Percentiles rank a stretch among this genome's conserved stretches.
Conservation (phyloP, 1,140 invertebrate species). For the Chymomyza costata region DNA sequence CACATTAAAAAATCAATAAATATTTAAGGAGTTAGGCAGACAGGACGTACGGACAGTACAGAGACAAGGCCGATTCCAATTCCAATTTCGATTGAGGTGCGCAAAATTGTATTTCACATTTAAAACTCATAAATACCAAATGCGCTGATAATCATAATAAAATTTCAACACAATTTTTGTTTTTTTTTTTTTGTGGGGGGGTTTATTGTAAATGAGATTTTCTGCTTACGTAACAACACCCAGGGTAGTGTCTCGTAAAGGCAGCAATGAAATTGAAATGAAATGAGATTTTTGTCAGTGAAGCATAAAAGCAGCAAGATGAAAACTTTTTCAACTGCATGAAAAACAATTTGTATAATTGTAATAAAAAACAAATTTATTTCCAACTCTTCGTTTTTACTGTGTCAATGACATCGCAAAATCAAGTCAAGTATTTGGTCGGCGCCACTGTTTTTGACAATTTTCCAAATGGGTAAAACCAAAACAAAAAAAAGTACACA, state of each 20-base stretch:
- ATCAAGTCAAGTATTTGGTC: no score
- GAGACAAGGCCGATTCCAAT: no score
- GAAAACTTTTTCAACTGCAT: constrained; percentile 2
- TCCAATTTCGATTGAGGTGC: constrained; percentile 26
- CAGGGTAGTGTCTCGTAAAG: no score
- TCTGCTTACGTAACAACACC: no score
- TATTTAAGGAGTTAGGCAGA: constrained; percentile 52
- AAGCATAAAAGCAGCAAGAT: neutral
- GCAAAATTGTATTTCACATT: constrained; percentile 65
- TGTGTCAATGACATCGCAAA: constrained; percentile 18
- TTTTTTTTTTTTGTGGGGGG: no score
- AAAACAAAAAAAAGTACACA: constrained; percentile 13
- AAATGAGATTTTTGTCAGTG: constrained; percentile 2
- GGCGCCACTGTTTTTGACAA: constrained; percentile 24
- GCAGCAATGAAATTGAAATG: constrained; percentile 35
- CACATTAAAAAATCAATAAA: constrained; percentile 65
- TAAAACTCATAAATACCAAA: constrained; percentile 71
- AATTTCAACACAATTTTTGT: constrained; percentile 40
- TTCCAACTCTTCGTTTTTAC: constrained; percentile 10
- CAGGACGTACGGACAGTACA: no score
- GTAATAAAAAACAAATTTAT: constrained; percentile 4
- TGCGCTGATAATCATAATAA: constrained; percentile 58
- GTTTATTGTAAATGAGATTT: no score
- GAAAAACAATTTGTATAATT: constrained; percentile 49
- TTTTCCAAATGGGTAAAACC: constrained; percentile 26